These are phyloP conservation scores for Halictus rubicundus DNA, from an alignment of 1,140 invertebrate species.

Conservation along the genomic window DNA sequence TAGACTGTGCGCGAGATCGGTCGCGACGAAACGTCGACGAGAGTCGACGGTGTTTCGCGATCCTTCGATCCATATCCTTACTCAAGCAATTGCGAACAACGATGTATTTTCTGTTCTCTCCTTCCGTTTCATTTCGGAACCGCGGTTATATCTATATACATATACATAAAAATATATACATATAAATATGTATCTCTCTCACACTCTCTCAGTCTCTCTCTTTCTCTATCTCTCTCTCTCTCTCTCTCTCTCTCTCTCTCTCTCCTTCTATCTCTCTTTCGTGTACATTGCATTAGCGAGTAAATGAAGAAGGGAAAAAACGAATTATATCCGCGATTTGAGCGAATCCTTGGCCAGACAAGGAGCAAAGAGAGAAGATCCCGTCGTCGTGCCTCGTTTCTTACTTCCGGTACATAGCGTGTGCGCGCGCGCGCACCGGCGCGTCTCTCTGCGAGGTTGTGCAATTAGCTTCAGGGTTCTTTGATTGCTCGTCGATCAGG, in stretches of 20 bases:
- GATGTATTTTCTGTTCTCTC: conserved; percentile 77
- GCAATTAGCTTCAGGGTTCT: background rate
- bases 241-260: conserved; percentile 10
- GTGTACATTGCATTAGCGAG: conserved; percentile 62
- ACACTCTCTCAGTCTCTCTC: conserved; percentile 27
- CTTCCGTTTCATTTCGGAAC: conserved; percentile 63
- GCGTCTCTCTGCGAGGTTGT: background rate
- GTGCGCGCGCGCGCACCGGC: background rate
- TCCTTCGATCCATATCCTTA: conserved; percentile 79
- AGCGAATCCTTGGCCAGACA: background rate
- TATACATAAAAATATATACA: conserved; percentile 63
- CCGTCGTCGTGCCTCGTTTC: conserved; percentile 11
- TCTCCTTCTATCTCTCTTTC: conserved; percentile 34
- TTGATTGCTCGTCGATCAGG: background rate
- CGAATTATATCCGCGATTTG: conserved; percentile 26
- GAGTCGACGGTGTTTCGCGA: conserved; percentile 49
- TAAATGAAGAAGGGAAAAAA: conserved; percentile 45
- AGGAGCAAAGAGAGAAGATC: background rate
- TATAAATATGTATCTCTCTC: conserved; percentile 46
- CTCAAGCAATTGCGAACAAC: conserved; percentile 79
- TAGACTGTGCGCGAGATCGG: conserved; percentile 25
- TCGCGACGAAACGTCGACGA: conserved; percentile 45
- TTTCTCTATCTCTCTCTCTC: conserved; percentile 1
- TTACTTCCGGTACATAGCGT: background rate
- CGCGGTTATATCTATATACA: conserved; percentile 74